Evolutionary conservation across 1,140 invertebrate species (phyloP).

Genomic region (Drosophila nigromelanica): DNA sequence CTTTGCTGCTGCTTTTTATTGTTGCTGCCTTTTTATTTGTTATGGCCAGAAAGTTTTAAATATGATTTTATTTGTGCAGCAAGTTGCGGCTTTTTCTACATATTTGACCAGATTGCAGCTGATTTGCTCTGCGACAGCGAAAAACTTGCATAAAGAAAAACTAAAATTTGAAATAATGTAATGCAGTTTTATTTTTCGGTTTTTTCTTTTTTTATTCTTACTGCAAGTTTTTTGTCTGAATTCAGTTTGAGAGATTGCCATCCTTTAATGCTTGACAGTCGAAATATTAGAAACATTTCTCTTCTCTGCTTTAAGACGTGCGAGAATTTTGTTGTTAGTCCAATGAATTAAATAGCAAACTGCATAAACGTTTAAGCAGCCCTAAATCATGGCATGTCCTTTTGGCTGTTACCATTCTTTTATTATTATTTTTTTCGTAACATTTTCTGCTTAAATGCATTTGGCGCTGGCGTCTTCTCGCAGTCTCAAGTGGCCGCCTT

Average conservation of each 20-base stretch:
- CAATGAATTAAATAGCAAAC: conserved; percentile 41
- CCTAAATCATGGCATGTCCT: conserved; percentile 58
- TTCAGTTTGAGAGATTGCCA: conserved; percentile 20
- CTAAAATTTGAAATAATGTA: conserved; percentile 61
- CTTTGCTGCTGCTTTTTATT: conserved; percentile 42
- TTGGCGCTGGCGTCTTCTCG: conserved; percentile 59
- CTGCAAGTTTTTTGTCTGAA: conserved; percentile 20
- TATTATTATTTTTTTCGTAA: conserved; percentile 31
- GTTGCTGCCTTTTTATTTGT: conserved; percentile 24
- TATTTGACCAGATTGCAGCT: conserved; percentile 69
- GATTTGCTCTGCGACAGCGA: conserved; percentile 45
- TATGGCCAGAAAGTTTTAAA: conserved; percentile 73
- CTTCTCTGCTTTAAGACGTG: conserved; percentile 12
- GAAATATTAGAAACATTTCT: conserved; percentile 9
- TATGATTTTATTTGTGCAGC: conserved; percentile 75
- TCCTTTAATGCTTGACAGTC: conserved; percentile 13
- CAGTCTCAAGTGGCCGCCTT: conserved; percentile 62
- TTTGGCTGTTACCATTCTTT: conserved; percentile 10
- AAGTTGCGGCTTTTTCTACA: conserved; percentile 62
- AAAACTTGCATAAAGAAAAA: conserved; percentile 32
- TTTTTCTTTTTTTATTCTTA: conserved; percentile 10
- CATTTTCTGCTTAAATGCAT: conserved; percentile 77
- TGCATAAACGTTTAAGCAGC: conserved; percentile 59
- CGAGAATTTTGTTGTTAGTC: conserved; percentile 18
- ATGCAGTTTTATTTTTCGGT: conserved; percentile 5